Percentiles rank a stretch among this genome's conserved stretches.
Evolutionary conservation across 2,888 invertebrate genomes (phyloP).

Genomic region (Ypsolopha sequella): DNA sequence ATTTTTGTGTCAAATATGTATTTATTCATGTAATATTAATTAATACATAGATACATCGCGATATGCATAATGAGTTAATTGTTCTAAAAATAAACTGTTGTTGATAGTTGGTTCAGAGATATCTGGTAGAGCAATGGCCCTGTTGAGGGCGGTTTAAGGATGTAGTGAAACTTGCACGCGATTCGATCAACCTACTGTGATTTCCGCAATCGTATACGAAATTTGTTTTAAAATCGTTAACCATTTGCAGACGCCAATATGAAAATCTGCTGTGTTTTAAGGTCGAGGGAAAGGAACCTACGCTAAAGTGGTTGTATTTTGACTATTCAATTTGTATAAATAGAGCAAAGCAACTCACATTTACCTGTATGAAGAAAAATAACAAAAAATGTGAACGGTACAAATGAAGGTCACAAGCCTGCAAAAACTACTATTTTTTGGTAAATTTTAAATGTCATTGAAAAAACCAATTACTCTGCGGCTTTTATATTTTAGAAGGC

Average conservation of each 20-base stretch:
- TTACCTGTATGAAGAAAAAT: not conserved
- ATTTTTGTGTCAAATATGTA: not conserved
- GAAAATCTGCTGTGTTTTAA: no score
- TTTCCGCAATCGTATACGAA: no score
- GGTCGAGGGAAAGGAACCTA: no score
- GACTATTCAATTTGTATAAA: no score
- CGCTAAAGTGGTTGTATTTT: no score
- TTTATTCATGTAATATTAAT: not conserved
- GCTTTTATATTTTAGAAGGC: not conserved
- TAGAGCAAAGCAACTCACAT: not conserved
- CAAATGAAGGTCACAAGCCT: conserved; percentile 30
- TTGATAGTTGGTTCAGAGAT: not conserved
- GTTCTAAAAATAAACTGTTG: not conserved
- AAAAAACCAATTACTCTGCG: conserved; percentile 13
- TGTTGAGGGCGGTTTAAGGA: not conserved
- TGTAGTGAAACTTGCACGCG: not conserved
- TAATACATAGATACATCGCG: not conserved
- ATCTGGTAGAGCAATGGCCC: not conserved
- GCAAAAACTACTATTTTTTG: conserved; percentile 36
- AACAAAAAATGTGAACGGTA: conserved; percentile 31
- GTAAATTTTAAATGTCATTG: conserved; percentile 38
- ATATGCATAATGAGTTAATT: not conserved
- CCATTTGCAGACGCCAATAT: no score
- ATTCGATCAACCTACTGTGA: not conserved
- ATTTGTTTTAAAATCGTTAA: no score